Evolutionary conservation across 2,797 vertebrate species (phyloP).

Genomic region (Megalops cyprinoides): DNA sequence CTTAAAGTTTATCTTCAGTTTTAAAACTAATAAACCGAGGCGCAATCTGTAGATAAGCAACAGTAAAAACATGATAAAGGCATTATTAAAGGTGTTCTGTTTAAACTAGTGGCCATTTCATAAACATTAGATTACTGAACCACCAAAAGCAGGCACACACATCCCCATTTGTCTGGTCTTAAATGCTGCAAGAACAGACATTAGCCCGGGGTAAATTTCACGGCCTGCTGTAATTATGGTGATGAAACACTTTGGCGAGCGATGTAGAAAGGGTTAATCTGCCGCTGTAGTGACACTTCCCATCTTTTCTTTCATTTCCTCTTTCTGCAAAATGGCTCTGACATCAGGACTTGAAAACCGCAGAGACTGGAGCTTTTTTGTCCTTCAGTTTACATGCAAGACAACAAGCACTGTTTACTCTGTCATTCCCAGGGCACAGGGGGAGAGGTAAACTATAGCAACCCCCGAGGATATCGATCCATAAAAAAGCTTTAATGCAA

Average conservation of each 20-base stretch:
- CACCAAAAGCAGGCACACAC: background rate
- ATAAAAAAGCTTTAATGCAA: background rate
- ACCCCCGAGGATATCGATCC: background rate
- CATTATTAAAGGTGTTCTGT: background rate
- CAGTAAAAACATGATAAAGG: background rate
- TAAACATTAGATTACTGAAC: background rate
- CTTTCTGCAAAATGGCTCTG: conserved; percentile 48
- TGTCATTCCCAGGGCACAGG: background rate
- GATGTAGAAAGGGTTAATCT: background rate
- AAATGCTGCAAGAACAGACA: background rate
- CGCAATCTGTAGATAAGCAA: background rate
- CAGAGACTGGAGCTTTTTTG: conserved; percentile 3
- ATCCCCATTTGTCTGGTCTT: background rate
- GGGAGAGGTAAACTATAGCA: conserved; percentile 1
- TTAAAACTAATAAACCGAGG: background rate
- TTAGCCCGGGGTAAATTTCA: background rate
- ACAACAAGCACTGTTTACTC: conserved; percentile 16
- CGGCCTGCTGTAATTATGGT: too few relatives aligned
- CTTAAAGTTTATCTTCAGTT: background rate
- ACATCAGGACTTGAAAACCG: conserved; percentile 29
- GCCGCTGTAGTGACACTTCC: conserved; percentile 45
- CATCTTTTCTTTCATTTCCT: conserved; percentile 55
- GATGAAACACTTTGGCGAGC: background rate
- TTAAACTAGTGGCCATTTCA: background rate
- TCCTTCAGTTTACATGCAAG: background rate